Evolutionary conservation across 2,113 vertebrate species (phyloP).

Genomic region (Hipposideros armiger): DNA sequence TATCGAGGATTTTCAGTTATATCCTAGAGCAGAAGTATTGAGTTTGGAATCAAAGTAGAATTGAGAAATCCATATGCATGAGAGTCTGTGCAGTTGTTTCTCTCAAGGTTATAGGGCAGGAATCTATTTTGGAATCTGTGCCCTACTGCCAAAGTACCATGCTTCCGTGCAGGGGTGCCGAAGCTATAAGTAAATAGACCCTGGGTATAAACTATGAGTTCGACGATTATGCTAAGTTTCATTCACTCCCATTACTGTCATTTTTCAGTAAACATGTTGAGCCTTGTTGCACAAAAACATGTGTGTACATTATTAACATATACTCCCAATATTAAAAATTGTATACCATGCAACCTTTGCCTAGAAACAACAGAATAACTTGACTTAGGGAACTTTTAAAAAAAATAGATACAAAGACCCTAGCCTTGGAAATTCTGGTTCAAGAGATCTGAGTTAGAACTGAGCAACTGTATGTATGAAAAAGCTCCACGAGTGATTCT

Average conservation of each 20-base stretch:
- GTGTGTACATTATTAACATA: background rate
- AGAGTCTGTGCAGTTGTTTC: background rate
- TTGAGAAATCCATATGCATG: background rate
- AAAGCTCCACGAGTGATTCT: background rate
- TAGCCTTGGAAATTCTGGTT: background rate
- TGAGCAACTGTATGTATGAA: background rate
- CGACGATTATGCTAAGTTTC: background rate
- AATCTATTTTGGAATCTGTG: background rate
- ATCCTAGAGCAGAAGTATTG: background rate
- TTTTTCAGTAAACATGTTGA: background rate
- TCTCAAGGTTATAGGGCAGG: background rate
- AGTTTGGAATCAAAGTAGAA: conserved; percentile 7
- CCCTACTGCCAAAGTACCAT: background rate
- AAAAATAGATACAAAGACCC: background rate
- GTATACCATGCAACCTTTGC: background rate
- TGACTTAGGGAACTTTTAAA: background rate
- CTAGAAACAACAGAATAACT: background rate
- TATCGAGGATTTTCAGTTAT: background rate
- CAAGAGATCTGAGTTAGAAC: background rate
- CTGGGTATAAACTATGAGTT: background rate
- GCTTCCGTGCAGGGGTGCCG: background rate
- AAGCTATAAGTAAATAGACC: background rate
- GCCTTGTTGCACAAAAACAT: background rate
- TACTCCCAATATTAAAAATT: background rate
- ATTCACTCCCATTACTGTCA: background rate